Evolutionary conservation across 2,888 invertebrate species (phyloP).

Genomic region (Tenthredo livida): DNA sequence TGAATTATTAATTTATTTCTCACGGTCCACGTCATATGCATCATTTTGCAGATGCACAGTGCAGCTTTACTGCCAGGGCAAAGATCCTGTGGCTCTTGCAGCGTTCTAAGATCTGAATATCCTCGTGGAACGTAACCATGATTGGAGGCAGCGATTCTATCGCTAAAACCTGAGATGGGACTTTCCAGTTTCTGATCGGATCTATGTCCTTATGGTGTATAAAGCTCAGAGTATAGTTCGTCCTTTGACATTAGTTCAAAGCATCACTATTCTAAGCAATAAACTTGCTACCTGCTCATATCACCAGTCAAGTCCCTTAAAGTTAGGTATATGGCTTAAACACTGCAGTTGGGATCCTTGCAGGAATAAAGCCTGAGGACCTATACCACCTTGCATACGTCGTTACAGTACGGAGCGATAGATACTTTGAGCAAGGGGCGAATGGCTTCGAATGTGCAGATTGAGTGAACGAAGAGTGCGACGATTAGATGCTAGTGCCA

Average conservation of each 20-base stretch:
- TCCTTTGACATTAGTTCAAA: not conserved
- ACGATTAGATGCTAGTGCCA: not conserved
- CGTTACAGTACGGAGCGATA: not conserved
- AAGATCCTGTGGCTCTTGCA: not conserved
- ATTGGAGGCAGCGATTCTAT: not conserved
- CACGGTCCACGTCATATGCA: not conserved
- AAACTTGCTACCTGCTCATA: not conserved
- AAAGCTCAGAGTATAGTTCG: not conserved
- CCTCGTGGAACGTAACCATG: not conserved
- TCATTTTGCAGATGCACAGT: not conserved
- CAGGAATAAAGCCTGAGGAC: not conserved
- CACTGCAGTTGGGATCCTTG: not conserved
- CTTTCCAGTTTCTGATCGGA: conserved; percentile 3
- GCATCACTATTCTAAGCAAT: not conserved
- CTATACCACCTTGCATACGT: not conserved
- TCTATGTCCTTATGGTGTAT: not conserved
- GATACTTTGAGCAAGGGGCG: not conserved
- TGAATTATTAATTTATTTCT: not conserved
- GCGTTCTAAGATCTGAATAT: not conserved
- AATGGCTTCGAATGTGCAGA: not conserved
- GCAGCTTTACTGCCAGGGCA: not conserved
- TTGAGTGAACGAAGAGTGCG: not conserved
- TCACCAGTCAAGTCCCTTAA: not conserved
- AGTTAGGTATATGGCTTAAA: not conserved
- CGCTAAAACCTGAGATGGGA: not conserved